phyloP scores from a whole-genome alignment of 2,888 invertebrate species.

The Tipula vernalis region DNA sequence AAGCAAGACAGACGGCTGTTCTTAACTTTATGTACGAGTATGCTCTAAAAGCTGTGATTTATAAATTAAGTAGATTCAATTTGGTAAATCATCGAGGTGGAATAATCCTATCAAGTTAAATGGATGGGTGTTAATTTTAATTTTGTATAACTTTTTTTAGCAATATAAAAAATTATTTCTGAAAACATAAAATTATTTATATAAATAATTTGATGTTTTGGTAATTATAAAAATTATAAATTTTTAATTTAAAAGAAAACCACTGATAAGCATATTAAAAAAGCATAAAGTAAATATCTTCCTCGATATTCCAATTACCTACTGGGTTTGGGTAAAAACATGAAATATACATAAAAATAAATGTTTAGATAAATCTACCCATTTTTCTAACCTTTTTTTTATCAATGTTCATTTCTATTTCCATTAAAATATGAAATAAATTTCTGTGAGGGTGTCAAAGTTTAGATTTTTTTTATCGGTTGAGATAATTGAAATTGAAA shows the following conservation, averaged over 20 bases:
- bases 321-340: not conserved
- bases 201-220: not conserved
- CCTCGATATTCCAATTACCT: not conserved
- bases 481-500: not conserved
- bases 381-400: not conserved
- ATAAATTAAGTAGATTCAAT: not conserved
- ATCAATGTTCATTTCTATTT: not conserved
- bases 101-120: not conserved
- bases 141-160: not conserved
- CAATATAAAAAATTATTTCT: not conserved
- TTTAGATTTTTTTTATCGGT: not conserved
- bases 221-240: not conserved
- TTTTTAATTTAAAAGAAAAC: not conserved
- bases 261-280: not conserved
- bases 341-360: not conserved
- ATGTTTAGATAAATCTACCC: not conserved
- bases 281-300: not conserved
- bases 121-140: not conserved
- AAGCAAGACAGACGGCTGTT: no score
- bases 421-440: not conserved
- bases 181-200: not conserved
- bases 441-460: not conserved
- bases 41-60: not conserved
- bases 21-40: not conserved
- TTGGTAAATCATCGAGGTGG: not conserved